Base-by-base conservation (phyloP, 2,888 invertebrate genomes). In the Drosophila planitibia region DNA sequence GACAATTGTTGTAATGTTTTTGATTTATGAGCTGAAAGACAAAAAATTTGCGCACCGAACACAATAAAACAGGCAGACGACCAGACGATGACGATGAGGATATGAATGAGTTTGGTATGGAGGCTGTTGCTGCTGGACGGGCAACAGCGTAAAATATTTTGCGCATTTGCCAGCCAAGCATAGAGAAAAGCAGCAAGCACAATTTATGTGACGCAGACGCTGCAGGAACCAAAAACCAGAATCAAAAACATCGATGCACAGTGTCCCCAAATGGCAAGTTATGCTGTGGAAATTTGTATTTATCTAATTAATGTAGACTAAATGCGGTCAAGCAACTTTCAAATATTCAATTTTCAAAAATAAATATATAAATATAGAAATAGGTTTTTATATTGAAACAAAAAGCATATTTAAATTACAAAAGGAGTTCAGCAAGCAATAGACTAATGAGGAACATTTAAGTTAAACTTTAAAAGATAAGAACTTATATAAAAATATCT, bases 1-100 rank as follows among this genome's bases (percentile, higher is more conserved):
- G 58, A 65, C 80, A 88, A 90, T 90, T 90, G 86, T 88, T 88
- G 85, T 90, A 85, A 83, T 85, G 71, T 81, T 83, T 85, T 88
- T 86, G 86, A 86, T 90, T 86, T 86, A 86, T 90, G 86, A 76
- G 79, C 76, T 63, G 52, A 81, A 76, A 74, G 89, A 85, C 79
- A 81, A 77, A 70, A 85, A 87, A 89, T 89, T 85, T 89, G 83
- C 81, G 85, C 86, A 84, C 72, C 78, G 33, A 68, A 76, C 76
- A 80, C 84, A 83, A 84, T 71, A 81, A 82, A 89, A 71, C 62
- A 59, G 55, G 22, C 62, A 69, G 80, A 69, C 71, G 59, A 49
- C 55, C 81, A 76, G 81, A 83, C 83, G 74, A 82, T 54, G 70
- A 71, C 61, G 61, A 58, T 62, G 44, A 62, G 52, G 54, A 69